Base-by-base conservation (phyloP, 2,113 vertebrate species). In the Chaenogobius annularis region DNA sequence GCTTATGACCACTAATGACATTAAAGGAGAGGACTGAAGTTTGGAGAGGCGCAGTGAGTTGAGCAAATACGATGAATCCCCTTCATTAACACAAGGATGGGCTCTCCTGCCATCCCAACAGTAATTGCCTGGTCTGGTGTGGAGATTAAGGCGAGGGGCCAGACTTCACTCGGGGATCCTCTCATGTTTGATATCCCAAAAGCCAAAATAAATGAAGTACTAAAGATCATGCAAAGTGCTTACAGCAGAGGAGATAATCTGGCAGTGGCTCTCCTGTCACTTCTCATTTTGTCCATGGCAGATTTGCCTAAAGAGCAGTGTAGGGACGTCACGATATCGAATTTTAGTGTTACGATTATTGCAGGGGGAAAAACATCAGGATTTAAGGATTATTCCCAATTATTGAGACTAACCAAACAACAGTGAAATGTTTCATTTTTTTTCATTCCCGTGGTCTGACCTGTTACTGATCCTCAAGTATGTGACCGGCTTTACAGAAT, bases 31-130 rank as follows among this genome's bases (percentile, higher is more conserved):
- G 73, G 72, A 83, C 66, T 52, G 63, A 74, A 77, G 26, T 83
- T 73, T 74, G 69, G 69, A 81, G 78, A 83, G 82, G 77, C 55
- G 43, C 73, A 61, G 20, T 67, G 69, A 85, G 73, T 77, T 76
- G 80, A 73, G 77, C 83, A 89, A 90, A 90, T 85, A 90, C 85
- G 77, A 85, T 55, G 74, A 90, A 89, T 88, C 78, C 77, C 63
- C 88, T 90, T 85, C 78, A 91, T 93, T 92, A 92, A 82, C 82
- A 83, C 77, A 74, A 77, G 83, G 76, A 80, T 58, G 17, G 56
- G 77, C 79, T 81, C 83, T 83, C 77, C 76, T 79, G 85, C 69
- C 75, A 80, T 84, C 82, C 79, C 26, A 26, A 22, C 22, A 58
- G 20, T 58, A 58, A 58, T 58, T 58, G 91, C 88, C 77, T 80